Base-by-base conservation (phyloP, 2,888 invertebrate genomes). In the Sussaba pulchella region DNA sequence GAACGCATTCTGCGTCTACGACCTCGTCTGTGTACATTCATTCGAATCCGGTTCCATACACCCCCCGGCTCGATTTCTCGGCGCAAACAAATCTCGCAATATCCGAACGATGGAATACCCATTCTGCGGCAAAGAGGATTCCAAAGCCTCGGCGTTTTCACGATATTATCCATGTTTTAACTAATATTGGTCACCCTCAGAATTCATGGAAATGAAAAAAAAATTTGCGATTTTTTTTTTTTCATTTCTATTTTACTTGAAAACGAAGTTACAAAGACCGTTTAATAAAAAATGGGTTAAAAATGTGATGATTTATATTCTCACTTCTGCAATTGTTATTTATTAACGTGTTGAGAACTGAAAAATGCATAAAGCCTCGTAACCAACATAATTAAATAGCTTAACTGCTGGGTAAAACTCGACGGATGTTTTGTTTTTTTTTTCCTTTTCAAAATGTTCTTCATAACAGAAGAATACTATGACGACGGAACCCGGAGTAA, bases 41-140 rank as follows among this genome's bases (percentile, higher is more conserved):
- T 71, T 66, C 41, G 45, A 26, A 47, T 67, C 67, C 59, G 66
- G 31, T 71, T 61, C 47, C 31, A 50, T 26, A 19, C 17, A 36
- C 47, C 17, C 57, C 17, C 39, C 26, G 24, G 43, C 41, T 64
- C 74, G 45, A 43, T 47, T 31, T 78, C 4, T n/a, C 43, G 59
- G 17, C 36, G 21, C 66, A 45, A 67, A 50, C 31, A 75, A 76
- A 76, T 72, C 21, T 57, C 24, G 14, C 50, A 59, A 57, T 69
- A 54, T 70, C 24, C 17, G 41, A 54, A 12, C 52, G 52, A 52
- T 43, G 17, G 63, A 64, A 63, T 63, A 75, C n/a, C 24, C 14
- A 9, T 19, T 1, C 9, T 24, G 5, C n/a, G 6, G 21, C 3
- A 41, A 54, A 26, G 31, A 31, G 12, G 10, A 21, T 63, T 52